Conservation (phyloP, 2,113 vertebrate genomes). For the Gadus chalcogrammus region DNA sequence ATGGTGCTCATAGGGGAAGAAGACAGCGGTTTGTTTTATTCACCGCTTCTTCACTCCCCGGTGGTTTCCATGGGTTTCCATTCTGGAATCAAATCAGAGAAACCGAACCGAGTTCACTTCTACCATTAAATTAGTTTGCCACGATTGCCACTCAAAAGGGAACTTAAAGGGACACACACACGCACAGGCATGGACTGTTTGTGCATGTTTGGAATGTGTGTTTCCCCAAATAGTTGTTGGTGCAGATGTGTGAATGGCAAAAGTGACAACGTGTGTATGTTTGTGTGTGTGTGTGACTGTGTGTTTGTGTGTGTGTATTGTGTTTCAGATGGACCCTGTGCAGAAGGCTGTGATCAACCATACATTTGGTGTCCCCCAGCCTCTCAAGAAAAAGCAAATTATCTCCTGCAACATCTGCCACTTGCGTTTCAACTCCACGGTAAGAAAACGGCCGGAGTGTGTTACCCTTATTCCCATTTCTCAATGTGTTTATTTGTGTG, state of each 20-base stretch:
- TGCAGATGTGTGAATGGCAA: background rate
- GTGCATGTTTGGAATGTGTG: constrained; percentile 3
- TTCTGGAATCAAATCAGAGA: too few species aligned
- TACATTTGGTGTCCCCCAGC: constrained; percentile 89
- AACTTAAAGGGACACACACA: background rate
- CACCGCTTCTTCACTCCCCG: too few species aligned
- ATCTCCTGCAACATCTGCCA: constrained; percentile 99
- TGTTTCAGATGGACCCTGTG: constrained; percentile 92
- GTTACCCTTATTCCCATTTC: background rate
- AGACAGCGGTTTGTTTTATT: too few species aligned
- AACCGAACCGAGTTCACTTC: too few species aligned
- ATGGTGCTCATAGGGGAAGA: too few species aligned
- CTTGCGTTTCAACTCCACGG: constrained; percentile 96
- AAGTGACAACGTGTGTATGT: background rate
- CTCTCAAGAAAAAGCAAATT: constrained; percentile 95
- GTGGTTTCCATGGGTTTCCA: too few species aligned
- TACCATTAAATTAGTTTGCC: too few species aligned
- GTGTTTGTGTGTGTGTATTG: constrained; percentile 20
- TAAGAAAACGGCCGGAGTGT: constrained; percentile 61
- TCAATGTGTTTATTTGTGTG: constrained; percentile 15
- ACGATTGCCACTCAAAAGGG: too few species aligned
- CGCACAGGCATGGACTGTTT: constrained; percentile 19
- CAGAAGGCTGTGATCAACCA: constrained; percentile 99
- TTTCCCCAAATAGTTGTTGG: background rate
- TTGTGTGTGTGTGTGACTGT: too few species aligned